Conservation (phyloP, 2,888 invertebrate genomes). For the Phanerotoma sp. region DNA sequence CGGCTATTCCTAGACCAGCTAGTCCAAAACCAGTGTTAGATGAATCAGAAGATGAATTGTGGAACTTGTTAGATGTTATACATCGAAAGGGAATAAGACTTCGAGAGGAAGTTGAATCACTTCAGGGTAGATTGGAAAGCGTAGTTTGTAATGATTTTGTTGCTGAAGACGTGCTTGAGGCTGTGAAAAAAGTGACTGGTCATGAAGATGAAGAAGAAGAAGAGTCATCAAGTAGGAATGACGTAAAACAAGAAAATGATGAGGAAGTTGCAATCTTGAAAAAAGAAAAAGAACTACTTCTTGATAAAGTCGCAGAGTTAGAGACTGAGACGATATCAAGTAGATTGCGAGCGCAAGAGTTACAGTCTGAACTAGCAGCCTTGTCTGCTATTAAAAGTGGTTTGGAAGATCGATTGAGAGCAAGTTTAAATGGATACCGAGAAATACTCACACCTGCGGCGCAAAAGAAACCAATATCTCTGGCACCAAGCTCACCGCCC, state of each 20-base stretch:
- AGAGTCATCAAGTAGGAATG: slow-evolving; percentile 51
- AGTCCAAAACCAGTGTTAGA: slow-evolving; percentile 55
- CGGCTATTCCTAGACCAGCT: slow-evolving; percentile 57
- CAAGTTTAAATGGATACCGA: slow-evolving; percentile 39
- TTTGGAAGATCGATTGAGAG: slow-evolving; percentile 52
- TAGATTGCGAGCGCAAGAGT: slow-evolving; percentile 66
- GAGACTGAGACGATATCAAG: slow-evolving; percentile 74
- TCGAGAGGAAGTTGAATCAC: slow-evolving; percentile 70
- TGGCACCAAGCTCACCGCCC: slow-evolving; percentile 34
- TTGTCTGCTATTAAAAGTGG: slow-evolving; percentile 56
- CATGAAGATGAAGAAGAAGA: too few species aligned
- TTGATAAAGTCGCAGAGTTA: slow-evolving; percentile 75
- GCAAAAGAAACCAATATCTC: slow-evolving; percentile 43
- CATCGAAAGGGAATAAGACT: slow-evolving; percentile 74
- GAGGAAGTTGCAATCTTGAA: slow-evolving; percentile 63
- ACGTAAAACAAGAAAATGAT: not conserved
- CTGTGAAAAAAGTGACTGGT: slow-evolving; percentile 46
- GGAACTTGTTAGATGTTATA: slow-evolving; percentile 84
- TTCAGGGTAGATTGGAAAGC: slow-evolving; percentile 61
- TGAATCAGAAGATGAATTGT: slow-evolving; percentile 77
- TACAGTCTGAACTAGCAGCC: slow-evolving; percentile 67
- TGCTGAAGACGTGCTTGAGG: slow-evolving; percentile 53
- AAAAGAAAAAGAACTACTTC: slow-evolving; percentile 72
- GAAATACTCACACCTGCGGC: slow-evolving; percentile 45
- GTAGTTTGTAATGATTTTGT: slow-evolving; percentile 50